Percentiles rank a stretch among this genome's conserved stretches.
Conservation (phyloP, 2,113 vertebrate species). For the Perca fluviatilis region DNA sequence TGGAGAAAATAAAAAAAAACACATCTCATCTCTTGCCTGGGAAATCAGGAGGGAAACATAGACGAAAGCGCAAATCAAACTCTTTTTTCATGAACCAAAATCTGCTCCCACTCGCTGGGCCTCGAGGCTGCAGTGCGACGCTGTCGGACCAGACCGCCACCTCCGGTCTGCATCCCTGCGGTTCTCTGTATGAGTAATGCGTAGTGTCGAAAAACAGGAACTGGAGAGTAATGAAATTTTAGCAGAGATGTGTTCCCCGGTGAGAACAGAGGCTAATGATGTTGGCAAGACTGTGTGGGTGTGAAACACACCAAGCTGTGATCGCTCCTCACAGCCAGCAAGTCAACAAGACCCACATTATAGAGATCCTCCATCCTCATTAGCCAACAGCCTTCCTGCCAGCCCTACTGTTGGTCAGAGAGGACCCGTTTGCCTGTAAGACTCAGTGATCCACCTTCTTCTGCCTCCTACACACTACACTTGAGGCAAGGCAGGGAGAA, state of each 20-base stretch:
- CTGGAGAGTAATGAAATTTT: not conserved
- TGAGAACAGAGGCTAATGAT: slow-evolving; percentile 3
- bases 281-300: slow-evolving; percentile 48
- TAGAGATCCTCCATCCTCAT: slow-evolving; percentile 42
- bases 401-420: slow-evolving; percentile 17
- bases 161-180: slow-evolving; percentile 31
- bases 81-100: slow-evolving; percentile 17
- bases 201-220: slow-evolving; percentile 13
- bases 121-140: slow-evolving; percentile 14
- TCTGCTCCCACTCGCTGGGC: slow-evolving; percentile 17
- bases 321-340: slow-evolving; percentile 7
- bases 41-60: slow-evolving; percentile 37
- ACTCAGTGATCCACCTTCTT: slow-evolving; percentile 58
- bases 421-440: slow-evolving; percentile 38
- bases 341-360: slow-evolving; percentile 16
- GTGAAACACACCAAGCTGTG: slow-evolving; percentile 26
- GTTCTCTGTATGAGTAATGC: slow-evolving; percentile 5
- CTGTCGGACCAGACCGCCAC: slow-evolving; percentile 8
- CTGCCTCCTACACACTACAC: slow-evolving; percentile 31
- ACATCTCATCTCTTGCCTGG: slow-evolving; percentile 45
- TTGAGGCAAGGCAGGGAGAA: not conserved
- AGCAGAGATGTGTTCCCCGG: not conserved
- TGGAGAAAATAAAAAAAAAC: slow-evolving; percentile 10
- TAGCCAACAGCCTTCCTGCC: slow-evolving; percentile 39
- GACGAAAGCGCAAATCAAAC: not conserved